Conservation (phyloP, 2,797 vertebrate genomes). For the Gallirallus australis region DNA sequence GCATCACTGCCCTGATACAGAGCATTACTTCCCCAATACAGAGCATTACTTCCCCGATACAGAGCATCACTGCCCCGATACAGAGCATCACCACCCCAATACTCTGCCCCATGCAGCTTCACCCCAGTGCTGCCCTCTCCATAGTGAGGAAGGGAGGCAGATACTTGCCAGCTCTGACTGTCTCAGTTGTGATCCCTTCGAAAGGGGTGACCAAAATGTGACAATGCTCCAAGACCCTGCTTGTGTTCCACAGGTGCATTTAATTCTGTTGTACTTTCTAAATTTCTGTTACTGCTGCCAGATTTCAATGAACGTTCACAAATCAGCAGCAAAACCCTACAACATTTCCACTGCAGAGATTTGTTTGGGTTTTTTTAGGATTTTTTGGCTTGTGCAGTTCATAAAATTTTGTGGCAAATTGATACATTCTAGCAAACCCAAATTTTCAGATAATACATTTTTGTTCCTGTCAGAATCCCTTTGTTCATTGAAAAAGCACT, state of each 20-base stretch:
- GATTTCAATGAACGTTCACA: background rate
- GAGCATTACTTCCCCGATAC: no score
- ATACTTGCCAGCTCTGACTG: rapidly evolving
- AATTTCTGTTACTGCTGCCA: background rate
- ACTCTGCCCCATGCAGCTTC: no score
- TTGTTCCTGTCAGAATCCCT: background rate
- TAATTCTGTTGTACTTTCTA: background rate
- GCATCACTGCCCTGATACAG: no score
- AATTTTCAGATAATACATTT: background rate
- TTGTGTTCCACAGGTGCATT: background rate
- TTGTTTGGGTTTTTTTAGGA: no score
- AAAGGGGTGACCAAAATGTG: background rate
- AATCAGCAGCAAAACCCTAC: background rate
- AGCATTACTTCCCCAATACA: no score
- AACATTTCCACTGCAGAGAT: background rate
- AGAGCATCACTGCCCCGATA: no score
- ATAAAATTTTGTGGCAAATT: background rate
- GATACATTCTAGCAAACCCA: background rate
- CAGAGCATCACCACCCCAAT: background rate
- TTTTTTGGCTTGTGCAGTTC: background rate
- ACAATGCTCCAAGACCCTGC: rapidly evolving
- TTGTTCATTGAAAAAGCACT: slow-evolving; percentile 1
- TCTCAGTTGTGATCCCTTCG: background rate
- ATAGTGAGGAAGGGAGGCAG: background rate
- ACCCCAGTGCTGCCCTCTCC: rapidly evolving